A percentile compares a stretch with the other conserved stretches of the same genome.
Evolutionary conservation across 2,797 vertebrate species (phyloP).

Genomic region (Xiphorhynchus erythropygius): DNA sequence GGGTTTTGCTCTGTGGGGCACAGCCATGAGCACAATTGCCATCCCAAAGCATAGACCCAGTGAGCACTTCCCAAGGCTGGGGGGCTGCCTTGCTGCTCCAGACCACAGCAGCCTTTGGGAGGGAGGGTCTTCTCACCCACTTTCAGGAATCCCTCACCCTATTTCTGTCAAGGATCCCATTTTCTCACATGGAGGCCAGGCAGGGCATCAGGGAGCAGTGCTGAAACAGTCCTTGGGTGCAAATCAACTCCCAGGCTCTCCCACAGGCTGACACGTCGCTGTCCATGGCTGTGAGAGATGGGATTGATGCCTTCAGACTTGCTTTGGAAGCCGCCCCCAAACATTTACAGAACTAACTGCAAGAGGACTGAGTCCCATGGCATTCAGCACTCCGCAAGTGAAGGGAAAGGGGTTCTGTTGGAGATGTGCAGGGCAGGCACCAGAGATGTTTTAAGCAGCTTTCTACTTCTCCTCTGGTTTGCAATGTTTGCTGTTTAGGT

Average conservation of each 20-base stretch:
- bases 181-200: accelerated
- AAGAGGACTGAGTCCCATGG: neutral
- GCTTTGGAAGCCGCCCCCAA: neutral
- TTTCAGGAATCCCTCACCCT: neutral
- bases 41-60: neutral
- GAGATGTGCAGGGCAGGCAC: neutral
- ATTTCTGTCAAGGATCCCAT: neutral
- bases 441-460: neutral
- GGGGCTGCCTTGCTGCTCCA: neutral
- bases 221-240: neutral
- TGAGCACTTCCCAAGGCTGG: neutral
- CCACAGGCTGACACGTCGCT: accelerated
- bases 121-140: neutral
- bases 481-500: neutral
- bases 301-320: neutral
- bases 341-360: neutral
- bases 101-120: neutral
- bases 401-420: neutral
- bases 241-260: neutral
- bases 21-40: accelerated
- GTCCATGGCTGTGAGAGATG: neutral
- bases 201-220: neutral
- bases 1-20: neutral
- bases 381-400: accelerated
- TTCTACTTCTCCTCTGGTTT: neutral